These are phyloP conservation scores for Cardiocondyla obscurior DNA, from an alignment of 1,140 invertebrate species.

Conservation along the genomic window DNA sequence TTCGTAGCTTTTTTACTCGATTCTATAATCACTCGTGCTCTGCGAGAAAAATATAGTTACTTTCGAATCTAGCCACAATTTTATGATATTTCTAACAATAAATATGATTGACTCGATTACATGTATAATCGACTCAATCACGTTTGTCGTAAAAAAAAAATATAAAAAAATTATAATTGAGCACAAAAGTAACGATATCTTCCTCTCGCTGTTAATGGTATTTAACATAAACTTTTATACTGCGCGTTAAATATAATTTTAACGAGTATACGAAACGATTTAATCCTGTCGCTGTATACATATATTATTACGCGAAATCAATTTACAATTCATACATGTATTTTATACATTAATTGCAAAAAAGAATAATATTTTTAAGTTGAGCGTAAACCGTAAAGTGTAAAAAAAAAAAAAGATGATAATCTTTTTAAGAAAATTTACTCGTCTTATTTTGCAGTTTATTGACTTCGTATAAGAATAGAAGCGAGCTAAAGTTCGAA, in stretches of 20 bases:
- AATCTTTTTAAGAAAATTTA: background rate
- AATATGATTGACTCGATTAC: too few species aligned
- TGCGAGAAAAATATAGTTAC: too few species aligned
- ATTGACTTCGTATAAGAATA: constrained; percentile 12
- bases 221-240: background rate
- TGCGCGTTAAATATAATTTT: background rate
- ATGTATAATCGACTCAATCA: too few species aligned
- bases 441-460: constrained; percentile 10
- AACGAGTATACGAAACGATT: background rate
- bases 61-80: too few species aligned
- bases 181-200: too few species aligned
- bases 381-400: background rate
- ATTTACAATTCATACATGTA: background rate
- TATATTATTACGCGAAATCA: background rate
- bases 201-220: too few species aligned
- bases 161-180: too few species aligned
- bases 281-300: background rate
- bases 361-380: background rate
- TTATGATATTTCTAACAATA: too few species aligned
- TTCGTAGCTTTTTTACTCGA: background rate
- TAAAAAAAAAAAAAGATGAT: background rate
- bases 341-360: background rate
- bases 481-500: constrained; percentile 21
- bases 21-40: too few species aligned
- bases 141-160: too few species aligned